phyloP scores from a whole-genome alignment of 2,888 invertebrate species.

The Argynnis bischoffii region DNA sequence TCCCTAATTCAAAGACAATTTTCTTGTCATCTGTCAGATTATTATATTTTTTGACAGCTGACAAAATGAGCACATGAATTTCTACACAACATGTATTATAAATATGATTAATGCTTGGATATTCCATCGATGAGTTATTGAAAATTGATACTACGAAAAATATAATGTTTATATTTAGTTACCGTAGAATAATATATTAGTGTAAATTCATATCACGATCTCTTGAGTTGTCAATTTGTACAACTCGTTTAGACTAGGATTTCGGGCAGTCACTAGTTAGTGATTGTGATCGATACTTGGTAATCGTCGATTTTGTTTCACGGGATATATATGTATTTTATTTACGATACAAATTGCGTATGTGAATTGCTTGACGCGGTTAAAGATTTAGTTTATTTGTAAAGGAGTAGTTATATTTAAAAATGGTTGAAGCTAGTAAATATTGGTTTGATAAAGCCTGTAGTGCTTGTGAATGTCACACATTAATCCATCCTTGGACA shows the following conservation, averaged over 20 bases:
- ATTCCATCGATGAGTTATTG: background rate
- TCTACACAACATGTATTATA: too few species aligned
- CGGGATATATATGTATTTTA: slow-evolving; percentile 4
- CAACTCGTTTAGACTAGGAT: background rate
- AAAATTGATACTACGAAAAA: background rate
- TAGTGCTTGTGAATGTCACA: slow-evolving; percentile 57
- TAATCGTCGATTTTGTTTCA: slow-evolving; percentile 8
- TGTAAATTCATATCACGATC: background rate
- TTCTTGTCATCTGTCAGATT: too few species aligned
- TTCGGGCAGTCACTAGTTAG: slow-evolving; percentile 15
- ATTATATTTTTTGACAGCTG: too few species aligned
- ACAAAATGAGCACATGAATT: too few species aligned
- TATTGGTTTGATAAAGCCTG: slow-evolving; percentile 74
- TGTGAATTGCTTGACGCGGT: background rate
- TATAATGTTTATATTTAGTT: background rate
- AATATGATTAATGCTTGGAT: background rate
- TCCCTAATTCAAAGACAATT: too few species aligned
- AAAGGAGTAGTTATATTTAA: slow-evolving; percentile 30
- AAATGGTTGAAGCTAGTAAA: slow-evolving; percentile 79
- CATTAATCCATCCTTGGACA: slow-evolving; percentile 79
- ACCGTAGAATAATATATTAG: background rate
- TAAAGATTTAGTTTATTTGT: too few species aligned
- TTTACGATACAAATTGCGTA: background rate
- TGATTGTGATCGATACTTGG: slow-evolving; percentile 11
- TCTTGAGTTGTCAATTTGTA: slow-evolving; percentile 5